phyloP scores from a whole-genome alignment of 2,113 vertebrate species.

The Callospermophilus lateralis region DNA sequence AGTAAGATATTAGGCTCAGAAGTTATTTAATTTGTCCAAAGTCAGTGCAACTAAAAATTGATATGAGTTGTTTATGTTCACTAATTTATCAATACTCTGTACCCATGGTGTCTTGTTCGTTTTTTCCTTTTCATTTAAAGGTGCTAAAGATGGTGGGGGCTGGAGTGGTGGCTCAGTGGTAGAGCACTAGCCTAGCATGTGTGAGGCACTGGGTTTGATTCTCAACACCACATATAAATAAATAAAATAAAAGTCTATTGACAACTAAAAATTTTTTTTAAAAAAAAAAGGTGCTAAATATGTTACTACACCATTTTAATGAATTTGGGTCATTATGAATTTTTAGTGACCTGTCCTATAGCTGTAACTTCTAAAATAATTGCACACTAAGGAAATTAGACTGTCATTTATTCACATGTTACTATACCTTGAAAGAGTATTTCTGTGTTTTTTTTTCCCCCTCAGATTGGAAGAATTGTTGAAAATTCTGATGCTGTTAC shows the following conservation, averaged over 20 bases:
- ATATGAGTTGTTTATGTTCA: background rate
- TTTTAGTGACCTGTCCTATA: slow-evolving; percentile 15
- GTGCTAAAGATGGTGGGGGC: too few relatives aligned
- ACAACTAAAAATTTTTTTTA: background rate
- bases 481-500: slow-evolving; percentile 89
- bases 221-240: too few relatives aligned
- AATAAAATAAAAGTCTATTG: too few relatives aligned
- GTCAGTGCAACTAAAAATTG: background rate
- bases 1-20: slow-evolving; percentile 14
- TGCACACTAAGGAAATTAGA: background rate
- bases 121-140: slow-evolving; percentile 12
- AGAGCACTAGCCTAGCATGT: too few relatives aligned
- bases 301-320: background rate
- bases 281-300: too few relatives aligned
- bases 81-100: background rate
- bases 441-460: background rate
- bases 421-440: background rate
- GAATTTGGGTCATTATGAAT: slow-evolving; percentile 56
- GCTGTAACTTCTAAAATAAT: slow-evolving; percentile 48
- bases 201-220: too few relatives aligned
- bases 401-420: background rate
- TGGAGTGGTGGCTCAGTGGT: too few relatives aligned
- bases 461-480: slow-evolving; percentile 93
- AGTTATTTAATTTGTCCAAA: slow-evolving; percentile 6
- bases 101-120: background rate